phyloP scores from a whole-genome alignment of 2,888 invertebrate species.

The Lochmaea crataegi region DNA sequence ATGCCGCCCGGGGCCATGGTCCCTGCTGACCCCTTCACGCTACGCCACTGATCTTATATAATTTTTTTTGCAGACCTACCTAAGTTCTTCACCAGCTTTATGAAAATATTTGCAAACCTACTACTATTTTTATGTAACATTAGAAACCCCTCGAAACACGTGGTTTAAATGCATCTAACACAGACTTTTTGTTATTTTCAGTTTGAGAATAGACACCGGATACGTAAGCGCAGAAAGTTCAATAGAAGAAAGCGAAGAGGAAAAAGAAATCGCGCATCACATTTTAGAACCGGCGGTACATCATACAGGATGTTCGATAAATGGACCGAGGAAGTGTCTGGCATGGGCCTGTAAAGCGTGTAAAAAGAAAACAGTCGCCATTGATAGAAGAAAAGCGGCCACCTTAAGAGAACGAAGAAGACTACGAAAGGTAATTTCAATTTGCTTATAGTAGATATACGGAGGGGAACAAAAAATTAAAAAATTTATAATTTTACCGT shows the following conservation, averaged over 20 bases:
- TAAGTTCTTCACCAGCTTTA: too few species aligned
- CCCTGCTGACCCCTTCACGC: too few species aligned
- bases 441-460: neutral
- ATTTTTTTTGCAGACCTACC: too few species aligned
- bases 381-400: constrained; percentile 96
- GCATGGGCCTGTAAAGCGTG: constrained; percentile 98
- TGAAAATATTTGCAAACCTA: neutral
- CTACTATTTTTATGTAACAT: neutral
- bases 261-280: constrained; percentile 57
- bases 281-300: constrained; percentile 61
- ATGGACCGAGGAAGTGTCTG: constrained; percentile 80
- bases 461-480: too few species aligned
- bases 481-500: too few species aligned
- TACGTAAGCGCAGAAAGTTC: constrained; percentile 62
- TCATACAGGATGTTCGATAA: constrained; percentile 56
- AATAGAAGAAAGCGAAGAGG: constrained; percentile 60
- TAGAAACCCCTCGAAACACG: neutral
- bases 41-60: too few species aligned
- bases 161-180: neutral
- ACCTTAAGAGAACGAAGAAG: constrained; percentile 93
- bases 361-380: constrained; percentile 94
- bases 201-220: constrained; percentile 56
- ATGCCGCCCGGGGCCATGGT: too few species aligned
- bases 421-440: constrained; percentile 82
- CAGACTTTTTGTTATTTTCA: constrained; percentile 35